phyloP scores from a whole-genome alignment of 2,797 vertebrate genomes.

The Enteromius fasciolatus region DNA sequence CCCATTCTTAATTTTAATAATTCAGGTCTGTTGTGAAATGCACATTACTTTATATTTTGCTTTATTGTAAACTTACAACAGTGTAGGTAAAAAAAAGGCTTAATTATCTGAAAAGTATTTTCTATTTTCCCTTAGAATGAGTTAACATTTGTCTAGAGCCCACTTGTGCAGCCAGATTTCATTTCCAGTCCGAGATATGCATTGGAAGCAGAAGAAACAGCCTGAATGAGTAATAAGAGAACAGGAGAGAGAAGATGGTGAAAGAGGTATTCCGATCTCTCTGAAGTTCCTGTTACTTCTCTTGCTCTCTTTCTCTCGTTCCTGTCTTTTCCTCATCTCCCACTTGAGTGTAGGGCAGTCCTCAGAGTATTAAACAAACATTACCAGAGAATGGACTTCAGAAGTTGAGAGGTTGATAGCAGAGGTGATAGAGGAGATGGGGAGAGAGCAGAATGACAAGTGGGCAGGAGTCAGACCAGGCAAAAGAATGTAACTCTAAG shows the following conservation, averaged over 20 bases:
- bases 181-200: not conserved
- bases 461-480: slow-evolving; percentile 55
- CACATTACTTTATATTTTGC: not conserved
- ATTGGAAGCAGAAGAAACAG: not conserved
- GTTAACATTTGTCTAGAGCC: not conserved
- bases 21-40: not conserved
- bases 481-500: slow-evolving; percentile 58
- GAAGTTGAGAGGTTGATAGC: slow-evolving; percentile 72
- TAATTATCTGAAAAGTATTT: not conserved
- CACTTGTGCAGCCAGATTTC: not conserved
- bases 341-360: slow-evolving; percentile 74
- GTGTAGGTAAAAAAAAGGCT: not conserved
- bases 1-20: too few species aligned
- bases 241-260: not conserved
- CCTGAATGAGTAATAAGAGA: not conserved
- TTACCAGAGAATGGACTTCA: slow-evolving; percentile 76
- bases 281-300: slow-evolving; percentile 2
- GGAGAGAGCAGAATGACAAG: slow-evolving; percentile 72
- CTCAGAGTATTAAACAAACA: slow-evolving; percentile 84
- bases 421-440: slow-evolving; percentile 70
- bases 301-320: slow-evolving; percentile 27
- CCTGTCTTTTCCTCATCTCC: slow-evolving; percentile 56
- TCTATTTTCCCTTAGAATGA: not conserved
- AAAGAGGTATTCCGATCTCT: slow-evolving; percentile 3
- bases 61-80: not conserved